These are phyloP conservation scores for Eumaeus atala DNA, from an alignment of 1,140 invertebrate species.

Conservation along the genomic window DNA sequence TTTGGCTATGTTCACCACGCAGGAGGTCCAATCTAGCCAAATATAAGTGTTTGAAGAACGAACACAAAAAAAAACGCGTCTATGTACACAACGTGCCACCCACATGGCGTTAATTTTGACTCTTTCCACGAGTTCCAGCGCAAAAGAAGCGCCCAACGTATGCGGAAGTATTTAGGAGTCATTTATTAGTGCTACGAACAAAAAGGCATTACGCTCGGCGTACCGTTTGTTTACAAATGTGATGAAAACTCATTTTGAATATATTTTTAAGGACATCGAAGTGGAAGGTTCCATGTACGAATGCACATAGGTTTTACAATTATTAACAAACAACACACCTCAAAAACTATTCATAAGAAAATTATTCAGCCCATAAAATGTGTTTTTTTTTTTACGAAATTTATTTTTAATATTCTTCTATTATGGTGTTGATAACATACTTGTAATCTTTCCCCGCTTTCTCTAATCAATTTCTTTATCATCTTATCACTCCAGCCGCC, in stretches of 20 bases:
- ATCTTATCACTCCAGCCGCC: neutral
- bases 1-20: slow-evolving; percentile 28
- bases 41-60: slow-evolving; percentile 43
- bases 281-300: no score
- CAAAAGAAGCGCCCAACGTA: slow-evolving; percentile 18
- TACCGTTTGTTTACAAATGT: no score
- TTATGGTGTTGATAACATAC: no score
- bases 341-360: no score
- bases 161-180: slow-evolving; percentile 31
- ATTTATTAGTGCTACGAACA: neutral
- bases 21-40: slow-evolving; percentile 45
- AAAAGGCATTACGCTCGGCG: no score
- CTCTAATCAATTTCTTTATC: slow-evolving; percentile 4
- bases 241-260: no score
- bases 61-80: slow-evolving; percentile 30
- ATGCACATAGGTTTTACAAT: no score
- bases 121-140: slow-evolving; percentile 10
- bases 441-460: neutral
- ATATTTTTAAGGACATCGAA: no score
- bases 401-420: no score
- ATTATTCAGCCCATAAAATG: no score
- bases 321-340: no score
- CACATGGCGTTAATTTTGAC: slow-evolving; percentile 37
- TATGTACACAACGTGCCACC: slow-evolving; percentile 41
- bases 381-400: no score